Evolutionary conservation across 2,113 vertebrate species (phyloP).

Genomic region (Stigmatopora nigra): DNA sequence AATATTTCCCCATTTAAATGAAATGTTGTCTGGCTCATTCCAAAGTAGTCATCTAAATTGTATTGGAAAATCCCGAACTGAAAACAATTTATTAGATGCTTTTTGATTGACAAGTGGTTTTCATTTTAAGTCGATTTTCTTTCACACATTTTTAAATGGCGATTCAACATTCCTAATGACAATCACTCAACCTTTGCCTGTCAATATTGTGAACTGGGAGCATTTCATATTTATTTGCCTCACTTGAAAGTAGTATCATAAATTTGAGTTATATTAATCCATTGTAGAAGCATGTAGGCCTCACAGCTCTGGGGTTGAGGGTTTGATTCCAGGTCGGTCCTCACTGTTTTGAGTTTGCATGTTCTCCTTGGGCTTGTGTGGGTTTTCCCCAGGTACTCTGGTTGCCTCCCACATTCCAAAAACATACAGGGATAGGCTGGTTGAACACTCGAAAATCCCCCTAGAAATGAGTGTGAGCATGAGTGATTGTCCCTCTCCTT

Average conservation of each 20-base stretch:
- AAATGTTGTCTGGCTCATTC: constrained; percentile 20
- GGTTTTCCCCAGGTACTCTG: too few relatives aligned
- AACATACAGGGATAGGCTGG: too few relatives aligned
- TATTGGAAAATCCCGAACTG: not conserved
- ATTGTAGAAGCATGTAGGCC: too few relatives aligned
- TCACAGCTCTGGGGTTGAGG: too few relatives aligned
- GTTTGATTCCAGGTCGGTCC: too few relatives aligned
- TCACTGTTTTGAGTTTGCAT: too few relatives aligned
- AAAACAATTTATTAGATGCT: not conserved
- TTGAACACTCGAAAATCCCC: too few relatives aligned
- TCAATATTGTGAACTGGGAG: not conserved
- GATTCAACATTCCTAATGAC: not conserved
- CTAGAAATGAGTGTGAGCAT: too few relatives aligned
- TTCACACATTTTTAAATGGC: not conserved
- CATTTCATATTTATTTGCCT: not conserved
- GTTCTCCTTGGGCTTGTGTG: too few relatives aligned
- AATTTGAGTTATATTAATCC: not conserved
- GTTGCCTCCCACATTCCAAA: too few relatives aligned
- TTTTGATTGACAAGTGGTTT: not conserved
- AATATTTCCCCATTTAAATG: not conserved
- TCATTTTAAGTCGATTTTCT: not conserved
- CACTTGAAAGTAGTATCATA: not conserved
- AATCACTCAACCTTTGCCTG: not conserved
- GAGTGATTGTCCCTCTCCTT: too few relatives aligned
- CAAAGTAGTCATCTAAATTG: not conserved